These are phyloP conservation scores for Dromococcyx pavoninus DNA, from an alignment of 2,797 vertebrate genomes.

Conservation along the genomic window DNA sequence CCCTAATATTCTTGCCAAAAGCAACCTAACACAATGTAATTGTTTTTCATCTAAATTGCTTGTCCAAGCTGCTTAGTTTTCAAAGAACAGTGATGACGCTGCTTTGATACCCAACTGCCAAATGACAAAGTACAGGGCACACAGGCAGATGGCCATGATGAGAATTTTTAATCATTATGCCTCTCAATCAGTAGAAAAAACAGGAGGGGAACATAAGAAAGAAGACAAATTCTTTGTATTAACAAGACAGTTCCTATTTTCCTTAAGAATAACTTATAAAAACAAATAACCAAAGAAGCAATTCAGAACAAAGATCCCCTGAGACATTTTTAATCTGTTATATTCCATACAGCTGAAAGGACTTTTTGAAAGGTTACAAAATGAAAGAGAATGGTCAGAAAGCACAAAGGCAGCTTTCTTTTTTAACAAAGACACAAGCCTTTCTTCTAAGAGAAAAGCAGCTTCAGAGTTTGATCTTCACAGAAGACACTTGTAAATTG, in stretches of 20 bases:
- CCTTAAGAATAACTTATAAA: conserved; percentile 34
- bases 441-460: conserved; percentile 53
- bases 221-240: conserved; percentile 36
- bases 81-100: conserved; percentile 68
- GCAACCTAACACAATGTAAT: conserved; percentile 73
- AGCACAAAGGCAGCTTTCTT: conserved; percentile 44
- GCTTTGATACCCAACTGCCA: conserved; percentile 67
- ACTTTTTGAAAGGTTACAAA: conserved; percentile 58
- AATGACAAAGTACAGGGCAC: conserved; percentile 64
- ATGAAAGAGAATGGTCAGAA: conserved; percentile 59
- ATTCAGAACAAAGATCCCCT: conserved; percentile 60
- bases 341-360: conserved; percentile 37
- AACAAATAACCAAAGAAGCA: conserved; percentile 15
- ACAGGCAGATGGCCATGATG: conserved; percentile 12
- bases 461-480: conserved; percentile 49
- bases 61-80: conserved; percentile 74
- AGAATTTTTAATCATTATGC: conserved; percentile 64
- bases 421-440: conserved; percentile 36
- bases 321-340: conserved; percentile 63
- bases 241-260: conserved; percentile 53
- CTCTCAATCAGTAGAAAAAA: conserved; percentile 17
- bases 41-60: conserved; percentile 76
- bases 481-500: conserved; percentile 27
- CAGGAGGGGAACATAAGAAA: background rate
- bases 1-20: conserved; percentile 73